phyloP scores from a whole-genome alignment of 2,113 vertebrate species.

The Axis porcinus region DNA sequence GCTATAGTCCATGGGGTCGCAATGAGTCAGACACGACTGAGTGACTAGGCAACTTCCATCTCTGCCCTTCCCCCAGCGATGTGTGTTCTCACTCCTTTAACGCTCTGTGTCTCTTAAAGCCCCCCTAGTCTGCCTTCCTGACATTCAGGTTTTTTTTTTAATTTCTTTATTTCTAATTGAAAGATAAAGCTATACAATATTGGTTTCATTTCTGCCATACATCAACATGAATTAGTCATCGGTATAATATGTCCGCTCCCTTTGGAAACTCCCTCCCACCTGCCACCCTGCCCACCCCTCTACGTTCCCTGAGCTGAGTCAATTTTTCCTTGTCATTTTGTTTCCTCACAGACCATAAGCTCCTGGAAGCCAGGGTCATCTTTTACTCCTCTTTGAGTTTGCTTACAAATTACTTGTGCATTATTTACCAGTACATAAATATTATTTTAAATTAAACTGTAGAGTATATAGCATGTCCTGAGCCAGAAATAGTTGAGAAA shows the following conservation, averaged over 20 bases:
- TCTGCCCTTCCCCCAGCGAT: not conserved
- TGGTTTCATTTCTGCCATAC: not conserved
- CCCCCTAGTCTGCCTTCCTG: not conserved
- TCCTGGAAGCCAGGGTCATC: not conserved
- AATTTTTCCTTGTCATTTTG: not conserved
- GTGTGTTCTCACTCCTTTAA: not conserved
- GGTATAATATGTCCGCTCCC: not conserved
- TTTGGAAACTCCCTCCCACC: not conserved
- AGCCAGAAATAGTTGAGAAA: not conserved
- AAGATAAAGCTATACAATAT: not conserved
- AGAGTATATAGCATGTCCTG: not conserved
- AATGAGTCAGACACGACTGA: not conserved
- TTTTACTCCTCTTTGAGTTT: not conserved
- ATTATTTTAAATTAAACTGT: not conserved
- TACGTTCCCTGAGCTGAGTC: not conserved
- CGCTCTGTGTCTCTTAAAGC: not conserved
- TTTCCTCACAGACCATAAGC: not conserved
- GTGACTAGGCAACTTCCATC: not conserved
- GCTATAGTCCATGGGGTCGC: not conserved
- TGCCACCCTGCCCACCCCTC: not conserved
- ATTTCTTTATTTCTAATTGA: not conserved
- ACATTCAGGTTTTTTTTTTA: not conserved
- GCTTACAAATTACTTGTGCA: not conserved
- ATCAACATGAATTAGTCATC: not conserved
- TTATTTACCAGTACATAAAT: not conserved